phyloP scores from a whole-genome alignment of 1,140 invertebrate genomes.

The Procambarus virginalis region DNA sequence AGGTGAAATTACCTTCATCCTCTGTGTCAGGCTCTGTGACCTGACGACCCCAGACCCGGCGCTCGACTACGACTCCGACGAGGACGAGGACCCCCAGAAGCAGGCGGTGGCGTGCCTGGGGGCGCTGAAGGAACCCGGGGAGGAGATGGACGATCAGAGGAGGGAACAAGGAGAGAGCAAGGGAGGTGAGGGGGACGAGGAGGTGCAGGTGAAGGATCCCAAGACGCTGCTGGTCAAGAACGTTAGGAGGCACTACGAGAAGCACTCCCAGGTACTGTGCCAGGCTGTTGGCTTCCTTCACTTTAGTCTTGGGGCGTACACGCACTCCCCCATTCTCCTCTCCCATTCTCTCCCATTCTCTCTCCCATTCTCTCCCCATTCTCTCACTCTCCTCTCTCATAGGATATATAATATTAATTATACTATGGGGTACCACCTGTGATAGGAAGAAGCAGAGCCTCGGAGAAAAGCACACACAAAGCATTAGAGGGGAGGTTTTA shows the following conservation, averaged over 20 bases:
- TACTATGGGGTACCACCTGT: no score
- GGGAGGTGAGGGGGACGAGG: conserved; percentile 22
- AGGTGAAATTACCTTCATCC: no score
- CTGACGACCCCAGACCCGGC: conserved; percentile 10
- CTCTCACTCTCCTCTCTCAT: no score
- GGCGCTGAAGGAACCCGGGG: not conserved
- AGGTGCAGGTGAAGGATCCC: conserved; percentile 20
- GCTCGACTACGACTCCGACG: conserved; percentile 49
- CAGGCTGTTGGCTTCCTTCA: no score
- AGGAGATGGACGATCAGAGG: not conserved
- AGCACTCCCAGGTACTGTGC: conserved; percentile 27
- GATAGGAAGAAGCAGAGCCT: no score
- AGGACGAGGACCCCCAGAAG: conserved; percentile 32
- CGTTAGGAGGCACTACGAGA: conserved; percentile 6
- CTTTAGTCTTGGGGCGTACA: no score
- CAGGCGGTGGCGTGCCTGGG: not conserved
- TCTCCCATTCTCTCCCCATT: no score
- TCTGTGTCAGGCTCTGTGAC: conserved; percentile 25
- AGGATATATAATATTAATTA: no score
- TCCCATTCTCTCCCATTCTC: no score
- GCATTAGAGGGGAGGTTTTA: no score
- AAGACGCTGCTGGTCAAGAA: conserved; percentile 36
- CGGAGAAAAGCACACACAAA: no score
- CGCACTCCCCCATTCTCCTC: no score
- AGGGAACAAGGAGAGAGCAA: conserved; percentile 2